Evolutionary conservation across 2,888 invertebrate genomes (phyloP).

Genomic region (Lypha dubia): DNA sequence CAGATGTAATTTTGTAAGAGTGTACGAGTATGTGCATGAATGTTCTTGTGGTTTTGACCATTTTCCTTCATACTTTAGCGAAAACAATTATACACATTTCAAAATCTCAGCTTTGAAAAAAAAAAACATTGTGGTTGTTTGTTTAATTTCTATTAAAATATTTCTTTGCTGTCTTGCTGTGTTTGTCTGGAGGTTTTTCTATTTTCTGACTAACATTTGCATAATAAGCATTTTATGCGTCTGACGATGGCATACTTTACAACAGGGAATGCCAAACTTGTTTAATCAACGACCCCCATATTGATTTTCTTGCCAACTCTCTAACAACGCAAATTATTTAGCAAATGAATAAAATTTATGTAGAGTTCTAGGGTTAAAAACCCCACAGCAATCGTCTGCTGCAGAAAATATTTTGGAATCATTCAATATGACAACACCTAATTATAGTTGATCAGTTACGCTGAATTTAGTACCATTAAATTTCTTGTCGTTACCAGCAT

Average conservation of each 20-base stretch:
- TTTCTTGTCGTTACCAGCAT: too few species aligned
- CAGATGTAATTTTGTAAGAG: neutral
- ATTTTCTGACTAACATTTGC: conserved; percentile 56
- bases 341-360: too few species aligned
- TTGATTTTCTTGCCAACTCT: neutral
- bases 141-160: conserved; percentile 16
- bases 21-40: conserved; percentile 19
- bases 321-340: neutral
- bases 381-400: too few species aligned
- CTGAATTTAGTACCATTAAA: too few species aligned
- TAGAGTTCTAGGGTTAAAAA: too few species aligned
- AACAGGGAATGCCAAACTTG: neutral
- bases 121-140: conserved; percentile 54
- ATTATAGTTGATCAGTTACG: too few species aligned
- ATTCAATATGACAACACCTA: too few species aligned
- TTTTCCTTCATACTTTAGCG: neutral
- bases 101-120: conserved; percentile 50
- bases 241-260: conserved; percentile 51
- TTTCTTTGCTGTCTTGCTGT: conserved; percentile 17
- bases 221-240: conserved; percentile 53
- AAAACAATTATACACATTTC: neutral
- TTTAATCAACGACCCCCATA: neutral
- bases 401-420: too few species aligned
- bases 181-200: neutral
- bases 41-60: neutral